These are phyloP conservation scores for Jaculus jaculus DNA, from an alignment of 2,113 vertebrate species.

Conservation along the genomic window DNA sequence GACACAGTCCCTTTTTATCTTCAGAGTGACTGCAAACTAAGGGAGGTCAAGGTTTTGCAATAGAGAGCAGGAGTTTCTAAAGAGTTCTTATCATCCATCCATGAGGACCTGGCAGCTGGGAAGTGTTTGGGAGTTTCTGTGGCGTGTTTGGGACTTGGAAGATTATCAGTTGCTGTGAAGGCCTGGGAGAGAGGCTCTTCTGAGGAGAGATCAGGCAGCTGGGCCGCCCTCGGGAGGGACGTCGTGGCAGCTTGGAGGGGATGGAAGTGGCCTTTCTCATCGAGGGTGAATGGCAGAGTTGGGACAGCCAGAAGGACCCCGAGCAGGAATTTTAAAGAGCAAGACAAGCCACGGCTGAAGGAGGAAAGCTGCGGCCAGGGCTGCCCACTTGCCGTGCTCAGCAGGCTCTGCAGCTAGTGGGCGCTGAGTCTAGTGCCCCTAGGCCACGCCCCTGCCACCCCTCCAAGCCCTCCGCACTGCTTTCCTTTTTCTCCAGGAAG, in stretches of 20 bases:
- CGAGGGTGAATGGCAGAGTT: background rate
- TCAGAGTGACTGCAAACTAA: conserved; percentile 2
- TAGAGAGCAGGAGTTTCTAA: conserved; percentile 43
- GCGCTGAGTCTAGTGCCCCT: background rate
- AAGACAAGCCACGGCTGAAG: background rate
- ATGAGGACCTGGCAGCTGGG: conserved; percentile 34
- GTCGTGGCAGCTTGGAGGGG: background rate
- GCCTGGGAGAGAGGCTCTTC: conserved; percentile 1
- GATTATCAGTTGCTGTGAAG: background rate
- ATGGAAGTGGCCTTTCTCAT: background rate
- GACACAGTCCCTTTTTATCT: conserved; percentile 42
- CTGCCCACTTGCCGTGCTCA: background rate
- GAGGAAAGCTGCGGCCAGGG: background rate
- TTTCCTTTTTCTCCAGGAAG: background rate
- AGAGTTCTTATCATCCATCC: conserved; percentile 51
- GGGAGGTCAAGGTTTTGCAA: conserved; percentile 60
- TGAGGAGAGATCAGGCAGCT: background rate
- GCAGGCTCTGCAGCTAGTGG: background rate
- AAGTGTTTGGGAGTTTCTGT: conserved; percentile 46
- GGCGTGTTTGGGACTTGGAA: conserved; percentile 17
- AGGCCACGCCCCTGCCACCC: accelerated
- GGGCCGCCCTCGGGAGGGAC: background rate
- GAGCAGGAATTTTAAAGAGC: background rate
- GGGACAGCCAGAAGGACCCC: conserved; percentile 38
- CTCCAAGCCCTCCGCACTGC: background rate